Evolutionary conservation across 2,888 invertebrate species (phyloP).

Genomic region (Cheiracanthium punctorium): DNA sequence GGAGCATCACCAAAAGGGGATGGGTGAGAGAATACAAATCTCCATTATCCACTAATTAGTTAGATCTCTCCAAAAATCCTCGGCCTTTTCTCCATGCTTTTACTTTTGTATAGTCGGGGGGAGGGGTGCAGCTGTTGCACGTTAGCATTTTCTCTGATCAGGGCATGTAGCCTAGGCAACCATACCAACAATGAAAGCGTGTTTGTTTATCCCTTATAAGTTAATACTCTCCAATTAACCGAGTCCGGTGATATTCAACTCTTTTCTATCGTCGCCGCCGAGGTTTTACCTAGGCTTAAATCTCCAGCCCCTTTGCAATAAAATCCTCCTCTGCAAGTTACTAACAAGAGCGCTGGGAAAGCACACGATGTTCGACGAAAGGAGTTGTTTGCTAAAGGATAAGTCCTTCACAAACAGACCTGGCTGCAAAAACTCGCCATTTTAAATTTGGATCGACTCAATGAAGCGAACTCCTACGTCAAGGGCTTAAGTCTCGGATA

Average conservation of each 20-base stretch:
- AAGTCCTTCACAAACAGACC: conserved; percentile 50
- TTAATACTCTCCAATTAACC: conserved; percentile 70
- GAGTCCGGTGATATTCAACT: conserved; percentile 60
- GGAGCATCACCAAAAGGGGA: conserved; percentile 39
- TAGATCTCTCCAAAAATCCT: conserved; percentile 63
- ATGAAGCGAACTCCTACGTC: conserved; percentile 48
- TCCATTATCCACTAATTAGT: conserved; percentile 70
- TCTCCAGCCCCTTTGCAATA: conserved; percentile 31
- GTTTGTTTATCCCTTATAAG: conserved; percentile 69
- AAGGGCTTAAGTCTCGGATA: conserved; percentile 51
- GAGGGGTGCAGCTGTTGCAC: conserved; percentile 66
- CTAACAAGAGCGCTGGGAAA: conserved; percentile 59
- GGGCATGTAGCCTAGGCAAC: conserved; percentile 59
- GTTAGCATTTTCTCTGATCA: conserved; percentile 52
- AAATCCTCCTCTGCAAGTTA: conserved; percentile 39
- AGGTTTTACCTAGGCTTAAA: conserved; percentile 65
- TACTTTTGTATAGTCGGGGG: conserved; percentile 58
- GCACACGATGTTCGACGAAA: conserved; percentile 28
- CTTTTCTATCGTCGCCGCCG: conserved; percentile 47
- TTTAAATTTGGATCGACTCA: conserved; percentile 58
- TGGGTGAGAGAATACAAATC: conserved; percentile 67
- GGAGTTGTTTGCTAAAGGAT: conserved; percentile 61
- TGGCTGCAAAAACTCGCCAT: conserved; percentile 52
- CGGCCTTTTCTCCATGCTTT: conserved; percentile 50
- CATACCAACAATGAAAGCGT: conserved; percentile 64